Base-by-base conservation (phyloP, 30 jellyfish, hydroid and myxozoan species). In the Hydra vulgaris region DNA sequence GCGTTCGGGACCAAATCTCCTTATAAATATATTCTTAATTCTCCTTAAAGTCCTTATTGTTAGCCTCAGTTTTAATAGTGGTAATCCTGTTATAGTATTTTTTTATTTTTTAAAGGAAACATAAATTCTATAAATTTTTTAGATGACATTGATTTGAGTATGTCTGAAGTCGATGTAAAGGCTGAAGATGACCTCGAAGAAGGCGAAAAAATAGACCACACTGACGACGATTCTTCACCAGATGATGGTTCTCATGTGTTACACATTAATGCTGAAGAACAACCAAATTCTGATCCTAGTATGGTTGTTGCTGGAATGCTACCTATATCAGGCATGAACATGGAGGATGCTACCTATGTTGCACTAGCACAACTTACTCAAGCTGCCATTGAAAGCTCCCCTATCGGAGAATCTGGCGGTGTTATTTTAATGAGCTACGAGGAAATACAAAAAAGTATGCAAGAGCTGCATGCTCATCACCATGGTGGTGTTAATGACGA, bases 291-390 rank as follows among this genome's bases (percentile, higher is more conserved):
- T 70, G 87, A 80, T 3, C 83, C 68, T 23, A 80, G 27, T 26
- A 80, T 80, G 87, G 87, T 80, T 15, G 87, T 80, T 66, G 87
- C 87, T 1, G 71, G 87, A 20, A 80, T 80, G 87, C 81, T 80
- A 23, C 87, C 87, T 1, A 80, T 80, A 79, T 19, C 71, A 23
- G 70, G 83, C 18, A 74, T 80, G 17, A 80, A 80, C 40, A 80
- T 80, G 87, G 87, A 80, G 66, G 87, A 80, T 68, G 87, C 87
- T 16, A 80, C 87, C n/a, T 80, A 80, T 80, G 87, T 80, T 25
- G 87, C 87, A 25, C 27, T 80, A 26, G 87, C 87, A 66, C 87
- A 80, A 27, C 81, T 80, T 16, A 80, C 87, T 8, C 87, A 80
- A 70, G 87, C 87, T n/a, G 87, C 87, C 17, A 80, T 80, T 25